Base-by-base conservation (phyloP, 2,888 invertebrate species). In the Gortyna flavago region DNA sequence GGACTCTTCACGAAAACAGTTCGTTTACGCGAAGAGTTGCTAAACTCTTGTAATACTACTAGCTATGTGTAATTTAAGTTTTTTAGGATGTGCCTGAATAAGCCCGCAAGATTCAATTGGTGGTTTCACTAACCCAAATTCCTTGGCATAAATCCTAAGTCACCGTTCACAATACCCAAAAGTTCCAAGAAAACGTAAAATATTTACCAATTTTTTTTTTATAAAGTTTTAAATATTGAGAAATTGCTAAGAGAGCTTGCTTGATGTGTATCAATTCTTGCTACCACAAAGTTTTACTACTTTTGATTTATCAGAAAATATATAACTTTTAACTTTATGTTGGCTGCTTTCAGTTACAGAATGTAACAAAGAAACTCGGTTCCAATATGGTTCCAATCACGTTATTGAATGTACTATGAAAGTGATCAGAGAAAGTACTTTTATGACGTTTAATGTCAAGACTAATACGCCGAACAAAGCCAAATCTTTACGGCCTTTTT, bases 351-450 rank as follows among this genome's bases (percentile, higher is more conserved):
- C 71, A 75, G 59, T 65, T 66, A 5, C 16, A 61, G n/a, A 81
- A 75, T 77, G 16, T 76, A 78, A 85, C 76, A 83, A 81, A 84
- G 81, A 86, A 88, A 83, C 65, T 79, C 62, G 67, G 75, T 88
- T 83, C 79, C 87, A 88, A 88, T 86, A 78, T 59, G 67, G 75
- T 88, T 83, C 79, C 87, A 88, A 88, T 86, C 82, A 88, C 75
- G 62, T 87, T 88, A 88, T 86, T 84, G 62, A 71, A 68, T 65
- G 62, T 74, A 68, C 84, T 84, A 79, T 72, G 64, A 87, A 87
- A 87, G 78, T 80, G 88, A 88, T 88, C 87, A 87, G 68, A 72
- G 72, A 79, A 81, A 87, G 81, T 87, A 81, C 81, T 87, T 87
- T 87, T 65, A 79, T 79, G 75, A 85, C 64, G 62, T 72, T 77